phyloP scores from a whole-genome alignment of 2,797 vertebrate species.

The Myiothlypis coronata region DNA sequence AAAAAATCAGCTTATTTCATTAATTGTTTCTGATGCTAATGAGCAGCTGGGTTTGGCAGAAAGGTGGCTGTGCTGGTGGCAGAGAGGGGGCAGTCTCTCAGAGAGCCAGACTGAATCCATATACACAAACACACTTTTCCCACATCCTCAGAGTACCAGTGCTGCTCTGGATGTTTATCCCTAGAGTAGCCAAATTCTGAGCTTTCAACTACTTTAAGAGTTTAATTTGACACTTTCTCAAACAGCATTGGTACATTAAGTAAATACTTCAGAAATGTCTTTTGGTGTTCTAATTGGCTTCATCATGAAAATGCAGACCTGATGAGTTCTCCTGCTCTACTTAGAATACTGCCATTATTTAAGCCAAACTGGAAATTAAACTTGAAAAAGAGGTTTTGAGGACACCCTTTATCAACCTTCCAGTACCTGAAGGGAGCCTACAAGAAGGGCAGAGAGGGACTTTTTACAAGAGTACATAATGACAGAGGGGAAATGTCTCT shows the following conservation, averaged over 20 bases:
- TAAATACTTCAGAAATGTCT: background rate
- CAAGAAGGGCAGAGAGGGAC: background rate
- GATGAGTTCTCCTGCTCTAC: background rate
- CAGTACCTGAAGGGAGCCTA: background rate
- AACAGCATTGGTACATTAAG: background rate
- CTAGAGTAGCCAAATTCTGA: background rate
- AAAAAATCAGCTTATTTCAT: background rate
- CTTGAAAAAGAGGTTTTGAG: background rate
- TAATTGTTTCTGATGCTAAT: background rate
- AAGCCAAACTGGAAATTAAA: background rate
- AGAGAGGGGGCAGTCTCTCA: background rate
- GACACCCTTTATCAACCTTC: background rate
- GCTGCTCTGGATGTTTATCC: background rate
- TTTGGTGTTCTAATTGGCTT: background rate
- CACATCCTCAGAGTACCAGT: fast-evolving
- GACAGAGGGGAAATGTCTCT: background rate
- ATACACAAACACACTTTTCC: background rate
- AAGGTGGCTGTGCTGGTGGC: background rate
- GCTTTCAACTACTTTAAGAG: background rate
- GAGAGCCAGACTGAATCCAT: fast-evolving
- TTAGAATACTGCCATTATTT: background rate
- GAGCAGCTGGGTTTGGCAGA: background rate
- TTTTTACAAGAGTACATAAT: background rate
- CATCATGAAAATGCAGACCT: background rate
- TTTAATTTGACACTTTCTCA: background rate